Evolutionary conservation across 2,797 vertebrate genomes (phyloP).

Genomic region (Muscicapa comitata): DNA sequence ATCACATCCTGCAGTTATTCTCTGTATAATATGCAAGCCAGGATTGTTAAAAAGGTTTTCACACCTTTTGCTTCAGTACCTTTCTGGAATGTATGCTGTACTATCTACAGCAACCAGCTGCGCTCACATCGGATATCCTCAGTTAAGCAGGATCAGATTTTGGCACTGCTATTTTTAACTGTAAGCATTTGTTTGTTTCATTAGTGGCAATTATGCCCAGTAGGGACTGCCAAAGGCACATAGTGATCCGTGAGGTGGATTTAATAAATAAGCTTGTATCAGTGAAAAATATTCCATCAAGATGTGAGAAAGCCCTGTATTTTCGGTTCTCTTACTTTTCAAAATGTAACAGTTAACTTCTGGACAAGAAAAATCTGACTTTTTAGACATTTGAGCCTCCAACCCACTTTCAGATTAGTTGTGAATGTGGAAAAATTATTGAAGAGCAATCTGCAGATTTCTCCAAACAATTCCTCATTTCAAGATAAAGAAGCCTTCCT

Average conservation of each 20-base stretch:
- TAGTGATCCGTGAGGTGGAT: not conserved
- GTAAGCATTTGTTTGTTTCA: constrained; percentile 12
- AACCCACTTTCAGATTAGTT: not conserved
- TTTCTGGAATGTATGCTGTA: constrained; percentile 3
- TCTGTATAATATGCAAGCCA: not conserved
- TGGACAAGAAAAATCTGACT: not conserved
- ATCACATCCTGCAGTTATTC: constrained; percentile 19
- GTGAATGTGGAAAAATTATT: not conserved
- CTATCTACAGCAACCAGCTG: constrained; percentile 40
- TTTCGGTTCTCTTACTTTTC: not conserved
- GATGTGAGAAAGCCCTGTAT: not conserved
- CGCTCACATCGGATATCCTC: constrained; percentile 15
- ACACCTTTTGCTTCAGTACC: constrained; percentile 47
- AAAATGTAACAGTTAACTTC: not conserved
- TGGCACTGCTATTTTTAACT: constrained; percentile 14
- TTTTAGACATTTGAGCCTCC: not conserved
- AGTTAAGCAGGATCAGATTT: constrained; percentile 50
- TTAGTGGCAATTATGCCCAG: not conserved
- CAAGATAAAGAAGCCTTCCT: not conserved
- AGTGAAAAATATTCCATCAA: not conserved
- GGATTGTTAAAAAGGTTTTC: constrained; percentile 18
- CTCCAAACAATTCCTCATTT: not conserved
- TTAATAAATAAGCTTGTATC: not conserved
- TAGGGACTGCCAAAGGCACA: not conserved
- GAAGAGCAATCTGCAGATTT: not conserved